Base-by-base conservation (phyloP, 2,888 invertebrate species). In the Andrena praecox region DNA sequence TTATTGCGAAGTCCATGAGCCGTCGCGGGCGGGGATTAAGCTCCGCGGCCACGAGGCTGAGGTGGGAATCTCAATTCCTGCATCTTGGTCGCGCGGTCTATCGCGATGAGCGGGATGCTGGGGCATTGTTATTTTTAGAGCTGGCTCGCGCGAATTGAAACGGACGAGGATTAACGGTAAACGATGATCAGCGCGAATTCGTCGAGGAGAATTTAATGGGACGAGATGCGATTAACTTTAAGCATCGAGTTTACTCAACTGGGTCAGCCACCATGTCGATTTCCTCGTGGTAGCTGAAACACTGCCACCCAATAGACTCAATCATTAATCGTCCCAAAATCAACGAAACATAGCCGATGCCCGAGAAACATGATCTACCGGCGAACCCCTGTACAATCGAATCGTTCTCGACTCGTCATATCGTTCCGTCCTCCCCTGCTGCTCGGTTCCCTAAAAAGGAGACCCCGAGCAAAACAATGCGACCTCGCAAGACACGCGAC, bases 401-500 rank as follows among this genome's bases (percentile, higher is more conserved):
- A 48, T 48, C 59, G 7, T 29, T 35, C 16, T 60, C 6, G 33
- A 20, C 33, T 20, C 59, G 42, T 59, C 6, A 31, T 48, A 10
- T 4, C 2, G 31, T 20, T 6, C 4, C 16, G 16, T 3, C 35
- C 42, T 16, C 0, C 42, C 24, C 24, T 0, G 5, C 6, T 3
- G 7, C 24, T 10, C 50, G 10, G 5, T 56, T 52, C 33, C 70
- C 42, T n/a, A n/a, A 42, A 62, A 59, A 74, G 31, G 29, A 35
- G 54, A 70, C 63, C 29, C 71, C 8, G 42, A 42, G 33, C 35
- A 62, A 59, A 72, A 76, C 68, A 81, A 82, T 69, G 56, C 59
- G 56, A 35, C 10, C 31, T 50, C 29, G 59, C 50, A 70, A 82
- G 77, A 73, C 82, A 70, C 82, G 73, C 82, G 72, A 73, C 69